phyloP scores from a whole-genome alignment of 2,113 vertebrate genomes.

The Carassius carassius region DNA sequence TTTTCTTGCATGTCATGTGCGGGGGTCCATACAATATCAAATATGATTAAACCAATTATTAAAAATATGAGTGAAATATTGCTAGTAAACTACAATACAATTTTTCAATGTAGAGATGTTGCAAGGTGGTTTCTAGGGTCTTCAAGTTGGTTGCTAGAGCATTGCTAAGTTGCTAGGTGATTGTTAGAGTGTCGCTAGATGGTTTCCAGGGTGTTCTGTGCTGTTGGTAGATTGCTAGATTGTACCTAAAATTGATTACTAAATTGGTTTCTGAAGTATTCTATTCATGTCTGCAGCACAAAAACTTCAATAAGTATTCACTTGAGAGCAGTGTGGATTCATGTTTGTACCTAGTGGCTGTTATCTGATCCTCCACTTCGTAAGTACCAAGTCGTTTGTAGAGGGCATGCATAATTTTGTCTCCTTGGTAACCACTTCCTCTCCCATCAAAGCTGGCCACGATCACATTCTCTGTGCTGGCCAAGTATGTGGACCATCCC shows the following conservation, averaged over 20 bases:
- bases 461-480: constrained; percentile 91
- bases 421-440: constrained; percentile 96
- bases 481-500: constrained; percentile 90
- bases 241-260: too few species aligned
- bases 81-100: too few species aligned
- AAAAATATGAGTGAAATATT: background rate
- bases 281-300: background rate
- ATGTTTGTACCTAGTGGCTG: constrained; percentile 80
- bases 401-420: constrained; percentile 90
- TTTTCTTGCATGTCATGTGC: too few species aligned
- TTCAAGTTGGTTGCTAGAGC: background rate
- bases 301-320: background rate
- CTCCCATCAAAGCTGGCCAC: constrained; percentile 96
- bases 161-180: background rate
- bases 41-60: background rate
- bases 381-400: constrained; percentile 88
- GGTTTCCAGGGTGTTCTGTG: background rate
- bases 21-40: too few species aligned
- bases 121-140: background rate
- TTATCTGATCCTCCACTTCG: constrained; percentile 97
- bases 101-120: background rate
- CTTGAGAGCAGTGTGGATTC: background rate
- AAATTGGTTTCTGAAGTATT: too few species aligned
- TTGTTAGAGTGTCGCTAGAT: background rate
- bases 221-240: background rate